phyloP scores from a whole-genome alignment of 2,888 invertebrate genomes.

The Melanchra persicariae region DNA sequence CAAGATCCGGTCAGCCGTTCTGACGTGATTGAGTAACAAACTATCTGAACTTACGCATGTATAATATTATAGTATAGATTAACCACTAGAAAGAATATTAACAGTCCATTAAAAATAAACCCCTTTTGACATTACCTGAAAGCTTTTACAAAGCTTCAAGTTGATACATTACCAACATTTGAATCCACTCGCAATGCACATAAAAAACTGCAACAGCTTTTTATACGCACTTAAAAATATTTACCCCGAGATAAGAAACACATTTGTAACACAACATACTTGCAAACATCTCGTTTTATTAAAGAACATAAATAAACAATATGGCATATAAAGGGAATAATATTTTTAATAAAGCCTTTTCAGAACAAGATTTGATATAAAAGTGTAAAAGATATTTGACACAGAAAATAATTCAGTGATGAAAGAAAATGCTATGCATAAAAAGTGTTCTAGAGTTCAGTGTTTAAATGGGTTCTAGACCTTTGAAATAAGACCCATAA shows the following conservation, averaged over 20 bases:
- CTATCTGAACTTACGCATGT: too few species aligned
- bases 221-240: slow-evolving; percentile 60
- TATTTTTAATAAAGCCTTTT: slow-evolving; percentile 57
- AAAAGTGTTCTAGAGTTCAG: slow-evolving; percentile 17
- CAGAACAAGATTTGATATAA: slow-evolving; percentile 27
- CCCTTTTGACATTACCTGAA: slow-evolving; percentile 5
- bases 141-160: slow-evolving; percentile 43
- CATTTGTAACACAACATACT: slow-evolving; percentile 52
- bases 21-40: too few species aligned
- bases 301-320: slow-evolving; percentile 62
- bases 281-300: slow-evolving; percentile 60
- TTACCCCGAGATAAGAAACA: slow-evolving; percentile 59
- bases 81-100: background rate
- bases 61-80: too few species aligned
- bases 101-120: slow-evolving; percentile 22
- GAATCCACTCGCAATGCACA: slow-evolving; percentile 33
- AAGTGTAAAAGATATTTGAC: slow-evolving; percentile 41
- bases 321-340: slow-evolving; percentile 52
- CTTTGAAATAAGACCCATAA: slow-evolving; percentile 46
- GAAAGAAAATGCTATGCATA: slow-evolving; percentile 9
- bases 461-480: slow-evolving; percentile 41
- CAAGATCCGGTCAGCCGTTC: too few species aligned
- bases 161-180: slow-evolving; percentile 30
- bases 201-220: slow-evolving; percentile 55
- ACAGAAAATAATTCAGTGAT: background rate